A percentile compares a stretch with the other conserved stretches of the same genome.
These are phyloP conservation scores for Meandrina meandrites DNA, from an alignment of 92 coral and sea anemone species.

Conservation along the genomic window DNA sequence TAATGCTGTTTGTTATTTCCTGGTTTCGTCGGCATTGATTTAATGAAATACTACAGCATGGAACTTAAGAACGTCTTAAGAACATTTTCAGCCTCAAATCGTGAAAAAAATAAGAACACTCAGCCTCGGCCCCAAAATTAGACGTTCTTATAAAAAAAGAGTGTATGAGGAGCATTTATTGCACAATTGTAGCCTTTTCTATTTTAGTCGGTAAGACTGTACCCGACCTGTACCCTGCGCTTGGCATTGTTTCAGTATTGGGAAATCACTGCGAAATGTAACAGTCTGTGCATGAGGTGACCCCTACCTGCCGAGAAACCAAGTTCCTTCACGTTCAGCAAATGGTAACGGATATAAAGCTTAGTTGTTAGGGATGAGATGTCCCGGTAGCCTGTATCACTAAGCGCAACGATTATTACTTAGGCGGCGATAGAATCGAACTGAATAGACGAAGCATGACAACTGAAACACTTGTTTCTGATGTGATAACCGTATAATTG, in stretches of 20 bases:
- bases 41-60: too few species aligned
- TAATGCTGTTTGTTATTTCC: too few species aligned
- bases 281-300: not conserved
- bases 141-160: too few species aligned
- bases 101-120: too few species aligned
- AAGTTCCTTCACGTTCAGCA: not conserved
- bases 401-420: not conserved
- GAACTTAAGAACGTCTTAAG: too few species aligned
- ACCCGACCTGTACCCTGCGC: too few species aligned
- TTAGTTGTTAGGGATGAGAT: not conserved
- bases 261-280: not conserved
- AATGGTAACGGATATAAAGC: not conserved
- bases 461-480: not conserved
- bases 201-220: not conserved
- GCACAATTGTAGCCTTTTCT: not conserved
- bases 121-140: too few species aligned
- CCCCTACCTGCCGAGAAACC: not conserved
- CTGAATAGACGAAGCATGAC: not conserved
- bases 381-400: not conserved
- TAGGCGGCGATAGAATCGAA: not conserved
- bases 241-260: not conserved
- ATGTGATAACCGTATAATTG: not conserved
- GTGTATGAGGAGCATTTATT: not conserved
- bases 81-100: too few species aligned
- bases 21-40: too few species aligned